Conservation (phyloP, 2,888 invertebrate species). For the Falcaria lacertinaria region DNA sequence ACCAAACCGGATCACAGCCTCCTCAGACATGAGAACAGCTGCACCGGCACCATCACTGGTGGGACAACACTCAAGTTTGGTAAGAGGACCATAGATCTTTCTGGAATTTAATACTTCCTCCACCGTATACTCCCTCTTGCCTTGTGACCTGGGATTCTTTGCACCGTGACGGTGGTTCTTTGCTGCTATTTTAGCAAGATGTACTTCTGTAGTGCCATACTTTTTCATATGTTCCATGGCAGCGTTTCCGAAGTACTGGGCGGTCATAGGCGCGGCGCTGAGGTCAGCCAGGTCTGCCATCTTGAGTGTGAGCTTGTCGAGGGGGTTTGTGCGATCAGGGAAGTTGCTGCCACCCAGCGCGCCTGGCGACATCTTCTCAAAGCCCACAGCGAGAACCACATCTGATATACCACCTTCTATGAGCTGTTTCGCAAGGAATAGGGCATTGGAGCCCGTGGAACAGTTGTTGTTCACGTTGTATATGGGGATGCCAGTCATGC, state of each 20-base stretch:
- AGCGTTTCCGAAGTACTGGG: conserved; percentile 98
- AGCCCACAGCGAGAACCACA: conserved; percentile 95
- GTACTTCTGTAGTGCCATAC: conserved; percentile 95
- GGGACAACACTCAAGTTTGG: conserved; percentile 98
- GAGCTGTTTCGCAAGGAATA: conserved; percentile 94
- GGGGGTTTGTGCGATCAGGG: conserved; percentile 91
- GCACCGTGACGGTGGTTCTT: conserved; percentile 98
- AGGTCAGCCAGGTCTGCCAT: conserved; percentile 92
- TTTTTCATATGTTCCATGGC: conserved; percentile 97
- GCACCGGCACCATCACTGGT: conserved; percentile 99
- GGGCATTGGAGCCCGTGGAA: conserved; percentile 96
- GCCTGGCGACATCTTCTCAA: conserved; percentile 98
- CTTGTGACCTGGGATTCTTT: conserved; percentile 98
- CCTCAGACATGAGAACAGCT: conserved; percentile 93
- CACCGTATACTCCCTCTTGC: conserved; percentile 93
- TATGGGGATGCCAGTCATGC: conserved; percentile 97
- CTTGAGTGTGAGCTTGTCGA: conserved; percentile 91
- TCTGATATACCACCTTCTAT: conserved; percentile 93
- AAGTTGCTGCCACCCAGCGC: conserved; percentile 88
- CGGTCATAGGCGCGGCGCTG: conserved; percentile 90
- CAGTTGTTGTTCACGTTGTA: conserved; percentile 99
- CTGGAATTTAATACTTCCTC: conserved; percentile 94
- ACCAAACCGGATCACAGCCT: conserved; percentile 90
- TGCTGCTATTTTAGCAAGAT: conserved; percentile 98
- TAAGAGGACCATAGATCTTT: conserved; percentile 93